phyloP scores from a whole-genome alignment of 1,140 invertebrate genomes.

The Panulirus ornatus region DNA sequence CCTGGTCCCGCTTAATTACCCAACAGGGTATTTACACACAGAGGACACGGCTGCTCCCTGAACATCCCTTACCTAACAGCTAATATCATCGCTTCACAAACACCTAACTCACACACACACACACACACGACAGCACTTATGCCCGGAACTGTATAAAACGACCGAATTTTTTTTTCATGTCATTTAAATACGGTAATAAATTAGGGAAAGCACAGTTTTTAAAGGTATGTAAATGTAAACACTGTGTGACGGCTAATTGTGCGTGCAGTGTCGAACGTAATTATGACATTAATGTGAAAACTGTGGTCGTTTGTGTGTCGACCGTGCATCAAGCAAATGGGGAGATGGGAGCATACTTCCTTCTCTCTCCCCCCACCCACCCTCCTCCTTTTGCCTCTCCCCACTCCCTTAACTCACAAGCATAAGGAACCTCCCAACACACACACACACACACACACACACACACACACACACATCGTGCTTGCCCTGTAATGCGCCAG shows the following conservation, averaged over 20 bases:
- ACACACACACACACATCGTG: slow-evolving; percentile 24
- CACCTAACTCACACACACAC: too few relatives aligned
- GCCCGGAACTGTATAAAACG: too few relatives aligned
- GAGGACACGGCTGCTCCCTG: too few relatives aligned
- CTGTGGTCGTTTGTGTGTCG: slow-evolving; percentile 26
- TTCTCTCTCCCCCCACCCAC: slow-evolving; percentile 4
- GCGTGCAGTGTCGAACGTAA: background rate
- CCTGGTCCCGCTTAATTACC: slow-evolving; percentile 7
- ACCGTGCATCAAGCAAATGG: slow-evolving; percentile 37
- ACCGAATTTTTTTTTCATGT: too few relatives aligned
- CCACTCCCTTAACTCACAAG: too few relatives aligned
- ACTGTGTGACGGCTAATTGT: background rate
- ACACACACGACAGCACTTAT: too few relatives aligned
- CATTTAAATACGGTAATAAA: too few relatives aligned
- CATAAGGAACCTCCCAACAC: slow-evolving; percentile 3
- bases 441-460: slow-evolving; percentile 42
- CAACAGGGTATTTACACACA: background rate
- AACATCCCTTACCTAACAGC: too few relatives aligned
- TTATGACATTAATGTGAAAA: slow-evolving; percentile 32
- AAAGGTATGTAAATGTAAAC: slow-evolving; percentile 4
- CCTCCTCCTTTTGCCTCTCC: slow-evolving; percentile 40
- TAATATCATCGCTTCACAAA: too few relatives aligned
- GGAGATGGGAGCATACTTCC: background rate
- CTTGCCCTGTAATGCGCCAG: slow-evolving; percentile 56
- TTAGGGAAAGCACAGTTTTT: too few relatives aligned